A percentile compares a stretch with the other conserved stretches of the same genome.
These are phyloP conservation scores for Pangasianodon gigas DNA, from an alignment of 2,113 vertebrate genomes.

Conservation along the genomic window DNA sequence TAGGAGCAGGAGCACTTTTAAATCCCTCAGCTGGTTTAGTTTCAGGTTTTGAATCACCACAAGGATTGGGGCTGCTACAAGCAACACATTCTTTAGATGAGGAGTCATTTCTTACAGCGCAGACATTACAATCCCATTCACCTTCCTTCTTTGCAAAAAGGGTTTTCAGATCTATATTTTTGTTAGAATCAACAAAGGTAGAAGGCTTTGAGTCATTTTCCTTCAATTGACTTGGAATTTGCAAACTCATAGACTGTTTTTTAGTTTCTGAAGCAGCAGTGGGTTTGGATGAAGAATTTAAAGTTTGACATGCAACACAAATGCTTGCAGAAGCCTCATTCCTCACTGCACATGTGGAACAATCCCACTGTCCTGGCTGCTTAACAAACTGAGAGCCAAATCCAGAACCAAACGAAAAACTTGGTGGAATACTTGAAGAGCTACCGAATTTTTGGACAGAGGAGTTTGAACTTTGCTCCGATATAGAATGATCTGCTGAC, in stretches of 20 bases:
- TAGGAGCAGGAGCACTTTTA: conserved; percentile 50
- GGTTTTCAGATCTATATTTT: conserved; percentile 66
- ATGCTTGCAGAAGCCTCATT: conserved; percentile 72
- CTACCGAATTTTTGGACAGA: conserved; percentile 12
- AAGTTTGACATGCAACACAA: conserved; percentile 74
- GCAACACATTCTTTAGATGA: conserved; percentile 71
- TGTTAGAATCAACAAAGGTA: conserved; percentile 15
- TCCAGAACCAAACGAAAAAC: conserved; percentile 50
- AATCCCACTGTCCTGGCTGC: conserved; percentile 78
- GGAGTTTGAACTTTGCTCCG: neutral
- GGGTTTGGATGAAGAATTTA: conserved; percentile 56
- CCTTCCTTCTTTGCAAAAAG: conserved; percentile 80
- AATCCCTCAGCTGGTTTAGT: conserved; percentile 52
- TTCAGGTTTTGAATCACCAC: conserved; percentile 59
- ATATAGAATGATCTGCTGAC: neutral
- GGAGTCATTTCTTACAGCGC: conserved; percentile 77
- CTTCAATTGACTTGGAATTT: conserved; percentile 23
- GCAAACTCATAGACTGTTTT: neutral
- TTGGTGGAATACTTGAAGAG: neutral
- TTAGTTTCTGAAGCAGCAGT: neutral
- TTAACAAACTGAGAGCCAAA: conserved; percentile 72
- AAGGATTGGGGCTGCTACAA: conserved; percentile 73
- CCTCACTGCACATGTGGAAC: conserved; percentile 71
- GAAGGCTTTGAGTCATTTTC: conserved; percentile 52
- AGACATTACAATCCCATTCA: conserved; percentile 81